Conservation (phyloP, 2,113 vertebrate genomes). For the Thunnus thynnus region DNA sequence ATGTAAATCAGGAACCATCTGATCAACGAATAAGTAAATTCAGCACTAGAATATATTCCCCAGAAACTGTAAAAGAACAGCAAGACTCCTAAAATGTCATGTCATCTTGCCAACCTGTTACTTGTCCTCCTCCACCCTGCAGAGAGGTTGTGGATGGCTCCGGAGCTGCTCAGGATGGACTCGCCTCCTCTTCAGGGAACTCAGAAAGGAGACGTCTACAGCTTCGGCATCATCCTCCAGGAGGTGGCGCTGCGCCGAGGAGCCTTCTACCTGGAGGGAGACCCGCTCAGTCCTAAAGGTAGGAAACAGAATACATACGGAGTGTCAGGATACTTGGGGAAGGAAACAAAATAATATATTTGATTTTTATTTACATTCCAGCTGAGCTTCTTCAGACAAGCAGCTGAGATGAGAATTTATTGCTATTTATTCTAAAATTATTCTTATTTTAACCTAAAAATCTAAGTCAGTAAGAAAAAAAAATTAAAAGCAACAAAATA, state of each 20-base stretch:
- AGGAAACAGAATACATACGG: neutral
- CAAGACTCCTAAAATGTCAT: neutral
- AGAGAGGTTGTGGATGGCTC: slow-evolving; percentile 94
- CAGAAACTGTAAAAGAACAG: neutral
- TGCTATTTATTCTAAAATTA: too few species aligned
- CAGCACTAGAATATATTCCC: too few species aligned
- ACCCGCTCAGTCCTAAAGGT: slow-evolving; percentile 94
- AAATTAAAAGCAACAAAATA: too few species aligned
- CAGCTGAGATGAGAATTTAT: too few species aligned
- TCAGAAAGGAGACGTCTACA: slow-evolving; percentile 94
- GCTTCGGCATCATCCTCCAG: slow-evolving; percentile 96
- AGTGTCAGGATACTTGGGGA: too few species aligned
- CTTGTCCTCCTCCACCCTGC: neutral
- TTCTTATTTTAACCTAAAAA: too few species aligned
- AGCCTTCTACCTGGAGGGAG: slow-evolving; percentile 90
- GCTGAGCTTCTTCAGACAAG: too few species aligned
- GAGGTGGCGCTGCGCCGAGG: slow-evolving; percentile 93
- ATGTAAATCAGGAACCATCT: too few species aligned
- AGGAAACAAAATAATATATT: too few species aligned
- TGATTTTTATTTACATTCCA: too few species aligned
- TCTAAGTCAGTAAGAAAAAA: too few species aligned
- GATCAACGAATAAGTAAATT: too few species aligned
- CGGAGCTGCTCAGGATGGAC: slow-evolving; percentile 91
- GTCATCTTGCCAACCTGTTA: neutral
- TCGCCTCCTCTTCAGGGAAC: slow-evolving; percentile 83